phyloP scores from a whole-genome alignment of 2,888 invertebrate genomes.

The Sarcophaga subvicina region DNA sequence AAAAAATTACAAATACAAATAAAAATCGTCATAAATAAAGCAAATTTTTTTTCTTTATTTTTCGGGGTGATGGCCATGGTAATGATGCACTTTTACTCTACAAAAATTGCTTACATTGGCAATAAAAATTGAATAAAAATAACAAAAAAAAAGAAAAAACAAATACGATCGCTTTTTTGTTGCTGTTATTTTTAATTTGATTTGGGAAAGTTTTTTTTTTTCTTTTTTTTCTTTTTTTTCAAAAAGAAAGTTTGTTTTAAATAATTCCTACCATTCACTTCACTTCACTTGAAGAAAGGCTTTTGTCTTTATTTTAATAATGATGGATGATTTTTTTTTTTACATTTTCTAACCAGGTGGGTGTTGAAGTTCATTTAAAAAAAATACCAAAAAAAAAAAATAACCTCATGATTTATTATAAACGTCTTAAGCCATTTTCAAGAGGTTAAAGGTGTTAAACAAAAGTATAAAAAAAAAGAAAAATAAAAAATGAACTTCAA shows the following conservation, averaged over 20 bases:
- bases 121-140: conserved; percentile 24
- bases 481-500: conserved; percentile 30
- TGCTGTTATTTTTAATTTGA: conserved; percentile 1
- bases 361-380: conserved; percentile 33
- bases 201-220: conserved; percentile 32
- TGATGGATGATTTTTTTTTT: conserved; percentile 45
- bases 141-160: conserved; percentile 27
- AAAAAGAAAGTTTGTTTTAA: conserved; percentile 67
- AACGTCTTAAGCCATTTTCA: conserved; percentile 19
- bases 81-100: conserved; percentile 65
- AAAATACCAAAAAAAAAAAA: no score
- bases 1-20: no score
- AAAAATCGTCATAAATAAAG: no score
- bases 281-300: conserved; percentile 23
- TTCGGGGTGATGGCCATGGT: conserved; percentile 16
- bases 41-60: neutral
- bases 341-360: conserved; percentile 16
- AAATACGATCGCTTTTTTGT: conserved; percentile 66
- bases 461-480: conserved; percentile 1
- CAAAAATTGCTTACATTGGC: conserved; percentile 58
- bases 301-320: conserved; percentile 64
- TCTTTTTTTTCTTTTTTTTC: conserved; percentile 20
- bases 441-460: conserved; percentile 62
- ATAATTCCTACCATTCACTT: conserved; percentile 64
- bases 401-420: neutral